Percentiles rank a stretch among this genome's conserved stretches.
Evolutionary conservation across 2,797 vertebrate species (phyloP).

Genomic region (Onychomys torridus): DNA sequence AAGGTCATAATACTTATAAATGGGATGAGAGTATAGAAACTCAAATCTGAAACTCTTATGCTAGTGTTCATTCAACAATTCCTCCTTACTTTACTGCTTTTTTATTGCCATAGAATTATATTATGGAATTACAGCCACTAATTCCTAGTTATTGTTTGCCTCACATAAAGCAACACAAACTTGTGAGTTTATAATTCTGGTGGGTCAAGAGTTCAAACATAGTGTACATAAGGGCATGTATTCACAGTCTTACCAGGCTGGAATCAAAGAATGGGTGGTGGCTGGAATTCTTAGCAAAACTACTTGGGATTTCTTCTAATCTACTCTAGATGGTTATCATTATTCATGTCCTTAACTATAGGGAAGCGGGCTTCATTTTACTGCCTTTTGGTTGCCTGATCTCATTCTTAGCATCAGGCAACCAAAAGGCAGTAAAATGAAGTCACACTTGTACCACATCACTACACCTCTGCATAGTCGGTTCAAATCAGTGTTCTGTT

Average conservation of each 20-base stretch:
- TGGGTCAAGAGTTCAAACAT: background rate
- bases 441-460: too few relatives aligned
- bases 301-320: background rate
- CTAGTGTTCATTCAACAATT: background rate
- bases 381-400: background rate
- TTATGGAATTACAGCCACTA: background rate
- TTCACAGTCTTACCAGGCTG: background rate
- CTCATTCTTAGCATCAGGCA: background rate
- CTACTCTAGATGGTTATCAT: background rate
- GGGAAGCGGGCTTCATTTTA: too few relatives aligned
- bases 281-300: background rate
- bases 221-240: background rate
- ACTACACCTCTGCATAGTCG: background rate
- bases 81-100: background rate
- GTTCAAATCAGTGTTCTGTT: background rate
- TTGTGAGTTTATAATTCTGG: background rate
- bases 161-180: background rate
- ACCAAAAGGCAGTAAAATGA: too few relatives aligned
- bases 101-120: background rate
- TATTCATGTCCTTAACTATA: background rate
- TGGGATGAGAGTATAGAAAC: background rate
- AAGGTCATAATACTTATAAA: background rate
- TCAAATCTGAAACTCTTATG: background rate
- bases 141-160: background rate
- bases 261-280: background rate